A percentile compares a stretch with the other conserved stretches of the same genome.
phyloP scores from a whole-genome alignment of 2,797 vertebrate species.

The Arremon brunneinucha region DNA sequence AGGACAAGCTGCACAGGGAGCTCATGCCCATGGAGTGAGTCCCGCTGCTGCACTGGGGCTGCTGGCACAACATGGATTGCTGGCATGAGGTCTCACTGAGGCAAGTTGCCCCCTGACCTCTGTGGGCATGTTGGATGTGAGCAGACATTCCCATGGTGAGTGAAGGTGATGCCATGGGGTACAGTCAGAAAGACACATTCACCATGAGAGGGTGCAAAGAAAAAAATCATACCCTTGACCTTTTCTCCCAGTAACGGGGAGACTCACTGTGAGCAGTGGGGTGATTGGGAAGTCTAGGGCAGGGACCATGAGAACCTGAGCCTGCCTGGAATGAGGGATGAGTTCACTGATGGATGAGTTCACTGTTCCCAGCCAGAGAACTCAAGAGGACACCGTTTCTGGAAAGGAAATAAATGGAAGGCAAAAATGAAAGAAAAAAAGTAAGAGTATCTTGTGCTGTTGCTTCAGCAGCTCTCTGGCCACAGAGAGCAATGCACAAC shows the following conservation, averaged over 20 bases:
- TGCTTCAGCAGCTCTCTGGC: neutral
- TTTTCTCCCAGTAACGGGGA: neutral
- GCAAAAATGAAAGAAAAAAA: neutral
- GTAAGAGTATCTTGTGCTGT: neutral
- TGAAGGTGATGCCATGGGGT: neutral
- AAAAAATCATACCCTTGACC: neutral
- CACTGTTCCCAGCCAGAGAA: neutral
- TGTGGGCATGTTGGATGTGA: neutral
- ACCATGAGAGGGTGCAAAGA: neutral
- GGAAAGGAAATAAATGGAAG: neutral
- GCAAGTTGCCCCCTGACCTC: neutral
- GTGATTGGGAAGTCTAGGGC: neutral
- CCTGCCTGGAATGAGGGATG: neutral
- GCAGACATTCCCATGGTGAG: neutral
- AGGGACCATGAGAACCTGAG: neutral
- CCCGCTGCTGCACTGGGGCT: neutral
- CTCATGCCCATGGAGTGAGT: neutral
- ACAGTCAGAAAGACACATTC: neutral
- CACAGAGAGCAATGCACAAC: neutral
- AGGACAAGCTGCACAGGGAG: neutral
- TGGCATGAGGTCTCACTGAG: neutral
- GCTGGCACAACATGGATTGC: neutral
- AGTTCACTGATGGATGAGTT: neutral
- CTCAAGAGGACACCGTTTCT: neutral
- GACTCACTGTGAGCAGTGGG: neutral